A percentile compares a stretch with the other conserved stretches of the same genome.
Evolutionary conservation across 37 sponge, comb jelly and placozoan species (phyloP).

Genomic region (Amphimedon queenslandica): DNA sequence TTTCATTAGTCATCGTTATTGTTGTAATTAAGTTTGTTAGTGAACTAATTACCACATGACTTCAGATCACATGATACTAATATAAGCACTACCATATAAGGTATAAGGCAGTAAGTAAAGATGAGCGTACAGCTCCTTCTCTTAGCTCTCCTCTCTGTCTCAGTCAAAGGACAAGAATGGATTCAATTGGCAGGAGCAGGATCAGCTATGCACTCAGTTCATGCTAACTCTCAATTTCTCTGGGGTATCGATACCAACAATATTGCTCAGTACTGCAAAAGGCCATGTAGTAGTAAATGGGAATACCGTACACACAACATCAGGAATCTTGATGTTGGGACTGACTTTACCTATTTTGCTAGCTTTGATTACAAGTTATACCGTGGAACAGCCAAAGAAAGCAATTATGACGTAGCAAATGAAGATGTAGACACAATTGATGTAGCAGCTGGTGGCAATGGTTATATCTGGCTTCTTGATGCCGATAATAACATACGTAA

Average conservation of each 20-base stretch:
- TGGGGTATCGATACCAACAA: not conserved
- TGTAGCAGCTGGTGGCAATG: not conserved
- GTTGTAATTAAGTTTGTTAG: too few relatives aligned
- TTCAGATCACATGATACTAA: too few relatives aligned
- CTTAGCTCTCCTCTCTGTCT: too few relatives aligned
- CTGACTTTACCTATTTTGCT: not conserved
- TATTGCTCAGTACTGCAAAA: not conserved
- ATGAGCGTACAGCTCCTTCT: too few relatives aligned
- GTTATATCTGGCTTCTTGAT: not conserved
- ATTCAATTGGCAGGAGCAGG: not conserved
- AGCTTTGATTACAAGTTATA: not conserved
- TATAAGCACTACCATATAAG: too few relatives aligned
- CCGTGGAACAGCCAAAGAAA: not conserved
- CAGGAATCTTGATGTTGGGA: not conserved
- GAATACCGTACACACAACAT: not conserved
- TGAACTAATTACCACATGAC: too few relatives aligned
- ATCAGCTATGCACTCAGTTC: not conserved
- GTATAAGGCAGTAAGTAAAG: too few relatives aligned
- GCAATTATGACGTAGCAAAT: not conserved
- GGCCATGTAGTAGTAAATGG: not conserved
- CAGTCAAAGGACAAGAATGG: too few relatives aligned
- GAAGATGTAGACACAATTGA: not conserved
- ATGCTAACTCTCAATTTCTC: not conserved
- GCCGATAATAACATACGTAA: not conserved
- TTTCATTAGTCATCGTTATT: too few relatives aligned